Percentiles rank a stretch among this genome's conserved stretches.
phyloP scores from a whole-genome alignment of 2,797 vertebrate genomes.

The Pogoniulus pusillus region DNA sequence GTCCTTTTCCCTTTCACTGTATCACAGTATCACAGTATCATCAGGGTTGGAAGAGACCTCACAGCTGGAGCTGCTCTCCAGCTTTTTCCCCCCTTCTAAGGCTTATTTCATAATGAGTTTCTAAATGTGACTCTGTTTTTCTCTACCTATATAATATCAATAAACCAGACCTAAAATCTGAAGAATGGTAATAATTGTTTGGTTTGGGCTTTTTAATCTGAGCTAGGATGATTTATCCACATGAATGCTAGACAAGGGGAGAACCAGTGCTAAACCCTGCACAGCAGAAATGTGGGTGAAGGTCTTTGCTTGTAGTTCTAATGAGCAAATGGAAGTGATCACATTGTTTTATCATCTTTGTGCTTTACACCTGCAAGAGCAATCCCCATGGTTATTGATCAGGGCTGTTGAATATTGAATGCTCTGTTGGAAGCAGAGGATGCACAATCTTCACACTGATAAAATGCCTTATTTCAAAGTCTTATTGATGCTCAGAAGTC shows the following conservation, averaged over 20 bases:
- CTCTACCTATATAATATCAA: neutral
- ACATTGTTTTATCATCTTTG: neutral
- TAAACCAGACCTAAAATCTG: neutral
- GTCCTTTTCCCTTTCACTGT: too few species aligned
- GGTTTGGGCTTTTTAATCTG: neutral
- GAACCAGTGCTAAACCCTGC: neutral
- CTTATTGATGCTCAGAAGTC: neutral
- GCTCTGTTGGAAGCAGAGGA: neutral
- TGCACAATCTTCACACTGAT: neutral
- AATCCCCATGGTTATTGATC: neutral
- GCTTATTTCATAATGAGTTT: neutral
- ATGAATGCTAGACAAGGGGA: neutral
- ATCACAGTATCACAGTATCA: too few species aligned
- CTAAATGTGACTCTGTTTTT: neutral
- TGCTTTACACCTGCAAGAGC: neutral
- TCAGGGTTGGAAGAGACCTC: too few species aligned
- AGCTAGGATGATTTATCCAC: neutral
- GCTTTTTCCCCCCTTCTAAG: neutral
- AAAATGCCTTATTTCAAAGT: neutral
- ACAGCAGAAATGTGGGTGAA: neutral
- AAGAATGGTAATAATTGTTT: neutral
- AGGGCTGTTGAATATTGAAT: neutral
- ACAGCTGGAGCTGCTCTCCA: too few species aligned
- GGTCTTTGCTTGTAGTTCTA: neutral
- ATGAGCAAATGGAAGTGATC: neutral